These are phyloP conservation scores for Sebastes hubbsi DNA, from an alignment of 2,797 vertebrate species.

Conservation along the genomic window DNA sequence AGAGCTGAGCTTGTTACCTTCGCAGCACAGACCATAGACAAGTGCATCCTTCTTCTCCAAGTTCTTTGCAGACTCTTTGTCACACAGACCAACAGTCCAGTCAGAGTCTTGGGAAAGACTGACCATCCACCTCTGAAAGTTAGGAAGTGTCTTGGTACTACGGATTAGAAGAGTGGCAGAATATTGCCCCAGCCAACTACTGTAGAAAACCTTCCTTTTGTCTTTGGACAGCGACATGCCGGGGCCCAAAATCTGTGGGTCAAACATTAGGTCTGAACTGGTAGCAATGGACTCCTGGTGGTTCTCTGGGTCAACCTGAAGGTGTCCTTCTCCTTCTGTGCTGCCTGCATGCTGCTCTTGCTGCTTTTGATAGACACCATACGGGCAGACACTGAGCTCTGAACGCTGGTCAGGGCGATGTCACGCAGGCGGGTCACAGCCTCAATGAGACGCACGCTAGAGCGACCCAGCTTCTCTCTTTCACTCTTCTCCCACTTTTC, in stretches of 20 bases:
- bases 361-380: constrained; percentile 54
- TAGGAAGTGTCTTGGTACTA: background rate
- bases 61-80: background rate
- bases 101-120: constrained; percentile 24
- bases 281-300: background rate
- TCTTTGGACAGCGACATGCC: constrained; percentile 61
- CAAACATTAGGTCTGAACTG: constrained; percentile 45
- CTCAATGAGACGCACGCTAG: constrained; percentile 42
- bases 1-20: constrained; percentile 31
- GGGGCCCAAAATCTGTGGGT: background rate
- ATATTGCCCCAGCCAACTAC: background rate
- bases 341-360: constrained; percentile 55
- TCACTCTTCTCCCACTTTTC: constrained; percentile 61
- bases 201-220: constrained; percentile 49
- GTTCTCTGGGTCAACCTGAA: constrained; percentile 69
- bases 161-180: constrained; percentile 19
- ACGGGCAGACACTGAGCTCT: constrained; percentile 67
- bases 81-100: constrained; percentile 68
- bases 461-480: constrained; percentile 36
- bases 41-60: background rate
- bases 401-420: constrained; percentile 47
- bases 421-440: constrained; percentile 49
- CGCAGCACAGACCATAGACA: constrained; percentile 40
- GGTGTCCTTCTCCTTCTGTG: constrained; percentile 57
- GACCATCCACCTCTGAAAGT: constrained; percentile 51